Base-by-base conservation (phyloP, 1,140 invertebrate species). In the Drosophila guanche region DNA sequence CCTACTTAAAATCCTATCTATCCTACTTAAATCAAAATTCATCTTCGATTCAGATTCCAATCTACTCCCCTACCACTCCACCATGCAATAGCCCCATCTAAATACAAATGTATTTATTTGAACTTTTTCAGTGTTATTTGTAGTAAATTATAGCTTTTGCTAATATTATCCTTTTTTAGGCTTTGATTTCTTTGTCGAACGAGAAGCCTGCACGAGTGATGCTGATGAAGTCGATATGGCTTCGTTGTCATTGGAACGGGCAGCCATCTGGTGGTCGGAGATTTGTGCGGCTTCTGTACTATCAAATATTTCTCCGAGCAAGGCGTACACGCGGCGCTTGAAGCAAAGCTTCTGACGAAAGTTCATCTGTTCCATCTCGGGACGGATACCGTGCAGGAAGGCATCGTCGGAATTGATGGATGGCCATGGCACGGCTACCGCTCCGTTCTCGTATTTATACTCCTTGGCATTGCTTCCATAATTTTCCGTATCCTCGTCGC, bases 271-370 rank as follows among this genome's bases (percentile, higher is more conserved):
- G 10, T 53, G 66, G 57, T 53, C 60, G 10, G n/a, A 10, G 23
- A 40, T 12, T 46, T 54, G 14, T 27, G 22, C 7, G 0, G 16
- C 3, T 6, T 50, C 37, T 23, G 16, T 54, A 12, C 42, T 14
- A 16, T 55, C 53, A 37, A 90, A 90, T 27, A 90, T 89, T 29
- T 90, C 79, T 8, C 74, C 61, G 4, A 90, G 53, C 5, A 90
- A 50, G 25, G 88, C 85, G 40, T 90, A 90, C 1, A 90, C 72
- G 25, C 89, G 76, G 2, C 83, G 76, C 52, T 91, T 91, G 20
- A 91, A 90, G n/a, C 61, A 54, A 5, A 91, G 65, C 54, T 90
- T 91, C 46, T 91, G 79, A 29, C 72, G 68, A 29, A 88, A 90
- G 47, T 81, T 65, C 89, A 91, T 91, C 14, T 66, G 72, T 5